A percentile compares a stretch with the other conserved stretches of the same genome.
phyloP scores from a whole-genome alignment of 2,113 vertebrate species.

The Benitochromis conjunctus region DNA sequence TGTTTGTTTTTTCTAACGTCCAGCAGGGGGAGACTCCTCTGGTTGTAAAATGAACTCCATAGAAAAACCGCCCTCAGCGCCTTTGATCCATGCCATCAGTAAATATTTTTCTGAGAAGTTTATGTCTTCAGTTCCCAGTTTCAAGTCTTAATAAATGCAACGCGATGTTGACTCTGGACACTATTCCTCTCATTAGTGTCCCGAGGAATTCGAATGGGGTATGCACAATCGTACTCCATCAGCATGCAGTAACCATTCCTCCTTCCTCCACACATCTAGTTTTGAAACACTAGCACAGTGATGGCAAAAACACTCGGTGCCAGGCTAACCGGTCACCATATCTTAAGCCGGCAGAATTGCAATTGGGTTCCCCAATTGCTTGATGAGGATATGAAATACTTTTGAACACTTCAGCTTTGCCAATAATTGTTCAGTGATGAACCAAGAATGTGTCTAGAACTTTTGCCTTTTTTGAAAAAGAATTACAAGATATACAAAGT shows the following conservation, averaged over 20 bases:
- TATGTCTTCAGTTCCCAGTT: background rate
- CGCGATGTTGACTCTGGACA: background rate
- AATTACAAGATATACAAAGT: background rate
- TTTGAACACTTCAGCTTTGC: background rate
- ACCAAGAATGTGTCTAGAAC: background rate
- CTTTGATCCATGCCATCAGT: background rate
- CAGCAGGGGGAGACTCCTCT: background rate
- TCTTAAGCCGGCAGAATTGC: background rate
- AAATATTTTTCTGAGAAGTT: background rate
- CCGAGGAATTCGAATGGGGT: background rate
- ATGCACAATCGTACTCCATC: fast-evolving
- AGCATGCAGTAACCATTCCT: background rate
- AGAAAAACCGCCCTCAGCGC: background rate
- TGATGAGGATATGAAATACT: background rate
- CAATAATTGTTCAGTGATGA: background rate
- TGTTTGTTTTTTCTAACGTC: background rate
- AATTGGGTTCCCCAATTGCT: background rate
- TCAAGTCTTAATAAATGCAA: background rate
- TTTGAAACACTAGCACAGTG: background rate
- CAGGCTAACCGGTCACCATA: background rate
- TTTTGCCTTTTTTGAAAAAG: background rate
- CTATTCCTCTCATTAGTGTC: background rate
- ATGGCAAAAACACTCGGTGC: fast-evolving
- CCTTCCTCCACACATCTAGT: background rate
- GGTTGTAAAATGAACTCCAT: background rate